These are phyloP conservation scores for Gila orcuttii DNA, from an alignment of 2,113 vertebrate species.

Conservation along the genomic window DNA sequence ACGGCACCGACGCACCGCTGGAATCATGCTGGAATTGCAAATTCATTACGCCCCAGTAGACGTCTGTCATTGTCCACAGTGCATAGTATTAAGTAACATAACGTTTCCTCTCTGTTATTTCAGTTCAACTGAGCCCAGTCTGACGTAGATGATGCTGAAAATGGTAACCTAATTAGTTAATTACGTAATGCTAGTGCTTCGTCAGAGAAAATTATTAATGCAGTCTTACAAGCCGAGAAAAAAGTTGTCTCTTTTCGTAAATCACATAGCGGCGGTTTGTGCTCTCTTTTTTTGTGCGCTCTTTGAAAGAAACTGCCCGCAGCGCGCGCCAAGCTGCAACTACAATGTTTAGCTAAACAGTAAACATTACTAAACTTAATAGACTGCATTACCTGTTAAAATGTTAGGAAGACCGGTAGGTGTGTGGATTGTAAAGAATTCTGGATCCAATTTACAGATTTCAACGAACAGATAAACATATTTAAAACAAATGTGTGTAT, in stretches of 20 bases:
- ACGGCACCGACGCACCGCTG: neutral
- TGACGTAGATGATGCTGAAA: slow-evolving; percentile 18
- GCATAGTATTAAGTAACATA: slow-evolving; percentile 1
- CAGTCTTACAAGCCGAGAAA: neutral
- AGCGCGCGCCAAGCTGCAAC: neutral
- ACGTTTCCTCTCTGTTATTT: neutral
- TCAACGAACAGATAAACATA: neutral
- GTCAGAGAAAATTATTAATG: neutral
- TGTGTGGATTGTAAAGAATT: neutral
- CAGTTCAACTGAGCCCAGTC: neutral
- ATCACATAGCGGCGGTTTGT: neutral
- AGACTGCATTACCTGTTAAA: neutral
- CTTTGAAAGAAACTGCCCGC: neutral
- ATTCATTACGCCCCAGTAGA: neutral
- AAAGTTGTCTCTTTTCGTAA: neutral
- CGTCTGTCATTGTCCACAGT: neutral
- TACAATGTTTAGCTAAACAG: neutral
- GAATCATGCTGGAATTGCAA: slow-evolving; percentile 1
- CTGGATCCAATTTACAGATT: neutral
- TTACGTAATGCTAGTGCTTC: neutral
- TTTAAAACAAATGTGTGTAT: neutral
- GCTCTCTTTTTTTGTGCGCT: neutral
- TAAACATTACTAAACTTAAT: neutral
- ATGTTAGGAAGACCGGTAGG: neutral
- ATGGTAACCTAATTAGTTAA: neutral